Evolutionary conservation across 2,797 vertebrate genomes (phyloP), one percentile per base, ranked within the genome.

Genomic region (Rhadinocentrus ornatus): DNA sequence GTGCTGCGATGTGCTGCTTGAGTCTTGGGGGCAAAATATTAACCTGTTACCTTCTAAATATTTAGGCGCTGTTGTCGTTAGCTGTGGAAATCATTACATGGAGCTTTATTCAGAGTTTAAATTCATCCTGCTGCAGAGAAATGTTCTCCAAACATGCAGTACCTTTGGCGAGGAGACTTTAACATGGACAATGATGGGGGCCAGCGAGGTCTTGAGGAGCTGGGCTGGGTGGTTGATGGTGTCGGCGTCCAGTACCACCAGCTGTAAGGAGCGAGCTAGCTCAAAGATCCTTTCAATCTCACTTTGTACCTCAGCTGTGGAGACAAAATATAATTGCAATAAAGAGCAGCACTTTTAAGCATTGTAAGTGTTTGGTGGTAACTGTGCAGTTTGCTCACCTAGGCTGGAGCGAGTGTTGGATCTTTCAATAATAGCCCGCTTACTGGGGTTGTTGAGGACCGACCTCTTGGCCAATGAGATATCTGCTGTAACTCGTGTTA

Each of bases 121-220:
- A 16, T 15, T 15, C 12, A 6, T 53, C 22, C 50, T 12, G 50
- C 50, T 53, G 50, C 50, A 6, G 50, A 5, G 12, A 27, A 1
- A 29, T 16, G 11, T n/a, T 29, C 37, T 44, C 10, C 16, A 10
- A 12, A 34, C 39, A 15, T 3, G 10, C n/a, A 15, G 56, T 94
- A 98, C 97, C 97, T 99, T 98, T 71, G 98, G 97, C 48, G 97
- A 99, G 75, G 97, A 99, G 77, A 99, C 97, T 94, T 99, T 99
- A 9, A 99, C 97, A 0, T 99, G 97, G 84, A 99, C 97, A 6
- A 98, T 97, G 86, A 99, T 98, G 63, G 97, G 97, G 24, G 97
- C 96, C 93, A 99, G 93, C 3, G 97, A 99, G 16, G 97, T 99
- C 93, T 98, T 99, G 90, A 98, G 95, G 63, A 99, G 96, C 86